phyloP scores from a whole-genome alignment of 2,113 vertebrate genomes.

The Larimichthys polyactis region DNA sequence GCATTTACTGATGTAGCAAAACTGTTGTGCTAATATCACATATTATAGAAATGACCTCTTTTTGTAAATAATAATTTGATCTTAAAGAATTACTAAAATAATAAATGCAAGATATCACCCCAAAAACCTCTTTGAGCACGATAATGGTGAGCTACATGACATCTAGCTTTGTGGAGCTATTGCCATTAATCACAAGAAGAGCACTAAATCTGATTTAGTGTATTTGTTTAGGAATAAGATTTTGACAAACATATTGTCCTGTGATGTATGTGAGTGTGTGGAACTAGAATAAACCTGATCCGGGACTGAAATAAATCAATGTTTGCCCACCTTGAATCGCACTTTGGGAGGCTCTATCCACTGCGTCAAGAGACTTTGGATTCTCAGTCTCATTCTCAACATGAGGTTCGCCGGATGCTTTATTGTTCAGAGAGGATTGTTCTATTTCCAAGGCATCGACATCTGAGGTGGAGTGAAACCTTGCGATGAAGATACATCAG shows the following conservation, averaged over 20 bases:
- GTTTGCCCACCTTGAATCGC: constrained; percentile 62
- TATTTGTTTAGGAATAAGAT: constrained; percentile 59
- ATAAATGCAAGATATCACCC: constrained; percentile 9
- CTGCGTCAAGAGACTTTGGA: not conserved
- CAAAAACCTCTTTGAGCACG: constrained; percentile 25
- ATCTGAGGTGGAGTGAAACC: not conserved
- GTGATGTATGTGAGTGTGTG: constrained; percentile 54
- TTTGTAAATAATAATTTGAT: not conserved
- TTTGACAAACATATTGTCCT: constrained; percentile 51
- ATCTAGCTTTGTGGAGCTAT: constrained; percentile 46
- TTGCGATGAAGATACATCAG: not conserved
- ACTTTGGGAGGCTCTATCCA: constrained; percentile 39
- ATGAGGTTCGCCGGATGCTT: constrained; percentile 6
- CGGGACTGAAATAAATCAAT: constrained; percentile 41
- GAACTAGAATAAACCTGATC: constrained; percentile 38
- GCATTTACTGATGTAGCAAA: not conserved
- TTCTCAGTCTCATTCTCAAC: constrained; percentile 6
- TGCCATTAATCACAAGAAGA: constrained; percentile 55
- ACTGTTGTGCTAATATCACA: not conserved
- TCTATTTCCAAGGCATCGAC: constrained; percentile 3
- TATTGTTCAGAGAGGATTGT: not conserved
- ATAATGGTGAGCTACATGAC: constrained; percentile 18
- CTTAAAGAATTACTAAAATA: not conserved
- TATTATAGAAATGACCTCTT: not conserved
- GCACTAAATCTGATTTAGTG: constrained; percentile 49